Evolutionary conservation across 1,140 invertebrate species (phyloP), one percentile per base, ranked within the genome.

Genomic region (Drosophila insularis): DNA sequence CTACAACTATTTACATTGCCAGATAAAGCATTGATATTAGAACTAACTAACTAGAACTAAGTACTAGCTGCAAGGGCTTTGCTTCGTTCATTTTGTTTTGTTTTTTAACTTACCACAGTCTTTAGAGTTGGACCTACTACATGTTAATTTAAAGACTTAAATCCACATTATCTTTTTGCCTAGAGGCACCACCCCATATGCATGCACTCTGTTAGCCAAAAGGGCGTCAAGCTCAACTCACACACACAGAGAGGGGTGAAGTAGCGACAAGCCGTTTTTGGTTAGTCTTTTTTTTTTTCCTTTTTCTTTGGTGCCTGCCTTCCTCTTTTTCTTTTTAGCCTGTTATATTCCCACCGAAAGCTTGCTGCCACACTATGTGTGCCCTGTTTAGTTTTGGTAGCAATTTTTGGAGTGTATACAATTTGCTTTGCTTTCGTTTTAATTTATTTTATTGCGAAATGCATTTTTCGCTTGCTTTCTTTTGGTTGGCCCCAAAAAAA

Each of bases 341-440:
- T 39, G 37, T 27, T 46, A 17, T 17, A 14, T 14, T 46, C 11
- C 8, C 11, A 39, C n/a, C 35, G 6, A 27, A n/a, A 40, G 4
- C 8, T 19, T 13, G n/a, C 7, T 40, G 19, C 43, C 56, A 58
- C 17, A 50, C 17, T 50, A 19, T 50, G 17, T 50, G 17, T n/a
- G n/a, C 63, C 72, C 60, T 63, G 64, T 84, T 84, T 71, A 63
- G 69, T 62, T 84, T 82, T 55, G 64, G 61, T 27, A 63, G 68
- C 66, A 82, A 74, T 63, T 72, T 78, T 63, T 60, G 54, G 58
- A 66, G 74, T 50, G 43, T 40, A 65, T 31, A 79, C 71, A 80
- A 84, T 80, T 84, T 74, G 81, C 64, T 84, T 84, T 68, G 77
- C 81, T 85, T 80, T 84, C 77, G 67, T 85, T 80, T 80, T 85